Conservation (phyloP, 2,113 vertebrate genomes). For the Columbina picui region DNA sequence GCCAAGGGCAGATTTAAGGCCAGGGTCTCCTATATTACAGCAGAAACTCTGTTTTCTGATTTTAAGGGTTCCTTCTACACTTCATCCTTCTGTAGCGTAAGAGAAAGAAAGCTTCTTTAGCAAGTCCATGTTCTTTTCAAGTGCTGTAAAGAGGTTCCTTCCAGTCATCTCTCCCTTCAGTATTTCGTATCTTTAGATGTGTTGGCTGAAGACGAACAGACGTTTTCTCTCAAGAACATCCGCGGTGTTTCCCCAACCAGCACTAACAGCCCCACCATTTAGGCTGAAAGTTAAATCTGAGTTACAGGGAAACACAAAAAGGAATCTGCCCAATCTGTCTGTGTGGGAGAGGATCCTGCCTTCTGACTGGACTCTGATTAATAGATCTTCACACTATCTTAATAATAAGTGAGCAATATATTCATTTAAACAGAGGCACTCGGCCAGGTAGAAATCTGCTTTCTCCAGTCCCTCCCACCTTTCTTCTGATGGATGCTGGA, state of each 20-base stretch:
- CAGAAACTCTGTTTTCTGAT: not conserved
- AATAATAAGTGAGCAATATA: not conserved
- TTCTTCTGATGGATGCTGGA: not conserved
- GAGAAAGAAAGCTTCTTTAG: not conserved
- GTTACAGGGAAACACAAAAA: not conserved
- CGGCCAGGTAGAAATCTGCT: not conserved
- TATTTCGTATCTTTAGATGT: not conserved
- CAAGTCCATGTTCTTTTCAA: not conserved
- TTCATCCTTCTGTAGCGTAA: not conserved
- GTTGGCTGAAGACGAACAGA: not conserved
- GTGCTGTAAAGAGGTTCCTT: not conserved
- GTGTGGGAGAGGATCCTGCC: not conserved
- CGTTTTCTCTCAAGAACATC: not conserved
- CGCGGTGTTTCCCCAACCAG: not conserved
- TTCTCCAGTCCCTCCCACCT: not conserved
- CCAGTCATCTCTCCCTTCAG: not conserved
- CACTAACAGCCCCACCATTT: not conserved
- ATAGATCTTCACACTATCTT: not conserved
- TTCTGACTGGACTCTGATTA: not conserved
- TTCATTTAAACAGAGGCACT: not conserved
- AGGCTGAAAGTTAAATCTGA: not conserved
- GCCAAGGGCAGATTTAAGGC: not conserved
- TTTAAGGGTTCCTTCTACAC: not conserved
- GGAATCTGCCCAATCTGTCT: not conserved
- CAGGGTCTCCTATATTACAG: not conserved